phyloP scores from a whole-genome alignment of 1,140 invertebrate species.

The Maniola jurtina region DNA sequence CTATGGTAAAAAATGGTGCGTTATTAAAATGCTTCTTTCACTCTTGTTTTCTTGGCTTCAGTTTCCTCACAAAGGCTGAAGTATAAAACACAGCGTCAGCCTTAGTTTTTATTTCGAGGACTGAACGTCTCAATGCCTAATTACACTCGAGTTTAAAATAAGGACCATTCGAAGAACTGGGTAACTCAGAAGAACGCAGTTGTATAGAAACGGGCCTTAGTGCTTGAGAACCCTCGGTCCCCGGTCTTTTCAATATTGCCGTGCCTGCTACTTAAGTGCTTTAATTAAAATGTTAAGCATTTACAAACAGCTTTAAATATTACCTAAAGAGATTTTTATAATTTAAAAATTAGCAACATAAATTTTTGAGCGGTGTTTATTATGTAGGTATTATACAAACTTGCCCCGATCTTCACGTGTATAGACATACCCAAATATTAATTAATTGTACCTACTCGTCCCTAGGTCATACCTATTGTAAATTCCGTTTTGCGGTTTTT shows the following conservation, averaged over 20 bases:
- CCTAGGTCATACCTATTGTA: no score
- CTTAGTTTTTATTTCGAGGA: constrained; percentile 18
- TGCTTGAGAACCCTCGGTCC: constrained; percentile 25
- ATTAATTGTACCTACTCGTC: no score
- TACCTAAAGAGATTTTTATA: constrained; percentile 9
- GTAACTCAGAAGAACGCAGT: constrained; percentile 17
- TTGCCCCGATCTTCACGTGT: no score
- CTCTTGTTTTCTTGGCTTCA: neutral
- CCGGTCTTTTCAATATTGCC: constrained; percentile 38
- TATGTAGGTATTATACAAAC: neutral
- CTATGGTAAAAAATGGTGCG: neutral
- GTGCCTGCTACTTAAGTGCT: constrained; percentile 38
- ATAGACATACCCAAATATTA: no score
- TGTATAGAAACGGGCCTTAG: constrained; percentile 27
- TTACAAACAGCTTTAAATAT: constrained; percentile 35
- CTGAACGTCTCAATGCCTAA: constrained; percentile 29
- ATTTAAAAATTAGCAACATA: constrained; percentile 12
- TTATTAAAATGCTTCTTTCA: neutral
- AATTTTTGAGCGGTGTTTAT: neutral
- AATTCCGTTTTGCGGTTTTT: no score
- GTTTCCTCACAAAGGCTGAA: neutral
- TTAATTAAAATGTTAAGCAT: constrained; percentile 57
- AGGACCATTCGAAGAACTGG: constrained; percentile 16
- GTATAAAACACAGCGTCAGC: constrained; percentile 8
- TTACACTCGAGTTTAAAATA: constrained; percentile 21